phyloP scores from a whole-genome alignment of 2,888 invertebrate genomes.

The Leucophenga maculata region DNA sequence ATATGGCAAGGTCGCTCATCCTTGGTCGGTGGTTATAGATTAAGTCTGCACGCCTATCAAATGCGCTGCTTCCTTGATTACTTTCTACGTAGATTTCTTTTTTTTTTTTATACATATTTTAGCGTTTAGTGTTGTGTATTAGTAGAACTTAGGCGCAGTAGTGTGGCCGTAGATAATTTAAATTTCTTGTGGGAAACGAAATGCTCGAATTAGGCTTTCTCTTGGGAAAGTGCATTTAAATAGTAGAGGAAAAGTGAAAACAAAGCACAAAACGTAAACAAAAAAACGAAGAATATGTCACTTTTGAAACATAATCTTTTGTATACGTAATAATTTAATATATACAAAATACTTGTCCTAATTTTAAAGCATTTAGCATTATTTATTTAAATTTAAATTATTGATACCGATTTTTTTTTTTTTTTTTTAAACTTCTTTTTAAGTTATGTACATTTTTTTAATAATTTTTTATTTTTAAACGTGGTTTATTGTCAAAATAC shows the following conservation, averaged over 20 bases:
- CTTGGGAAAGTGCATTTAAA: conserved; percentile 17
- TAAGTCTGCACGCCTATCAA: conserved; percentile 49
- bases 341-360: neutral
- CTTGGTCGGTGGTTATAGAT: conserved; percentile 82
- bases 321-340: conserved; percentile 2
- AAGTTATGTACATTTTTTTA: conserved; percentile 17
- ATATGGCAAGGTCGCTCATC: conserved; percentile 87
- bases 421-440: neutral
- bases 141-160: conserved; percentile 56
- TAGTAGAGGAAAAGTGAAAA: too few relatives aligned
- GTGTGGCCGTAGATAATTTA: neutral
- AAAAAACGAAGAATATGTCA: neutral
- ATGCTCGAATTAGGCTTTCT: conserved; percentile 55
- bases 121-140: conserved; percentile 55
- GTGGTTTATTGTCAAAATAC: conserved; percentile 3
- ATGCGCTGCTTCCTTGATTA: neutral
- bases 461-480: neutral
- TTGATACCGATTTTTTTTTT: conserved; percentile 6
- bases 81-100: neutral
- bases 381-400: conserved; percentile 15
- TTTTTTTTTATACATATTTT: too few relatives aligned
- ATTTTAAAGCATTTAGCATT: conserved; percentile 3
- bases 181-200: conserved; percentile 40
- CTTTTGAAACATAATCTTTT: neutral
- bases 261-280: conserved; percentile 11